phyloP scores from a whole-genome alignment of 2,888 invertebrate species.

The Drosophila austrosaltans region DNA sequence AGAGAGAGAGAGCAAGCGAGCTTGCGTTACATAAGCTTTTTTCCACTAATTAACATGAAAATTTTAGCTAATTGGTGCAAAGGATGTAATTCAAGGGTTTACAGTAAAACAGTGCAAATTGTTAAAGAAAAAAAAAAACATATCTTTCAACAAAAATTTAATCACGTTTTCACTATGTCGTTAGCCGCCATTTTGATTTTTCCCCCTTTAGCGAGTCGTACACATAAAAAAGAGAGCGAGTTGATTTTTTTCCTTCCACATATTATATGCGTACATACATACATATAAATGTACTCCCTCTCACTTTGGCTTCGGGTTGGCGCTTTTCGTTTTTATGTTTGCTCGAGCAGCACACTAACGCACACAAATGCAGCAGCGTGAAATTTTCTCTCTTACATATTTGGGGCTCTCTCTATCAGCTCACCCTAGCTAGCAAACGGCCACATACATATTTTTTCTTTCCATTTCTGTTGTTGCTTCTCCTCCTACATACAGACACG shows the following conservation, averaged over 20 bases:
- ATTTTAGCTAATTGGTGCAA: neutral
- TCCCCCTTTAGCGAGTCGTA: slow-evolving; percentile 68
- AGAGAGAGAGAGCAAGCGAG: slow-evolving; percentile 28
- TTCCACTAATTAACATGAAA: slow-evolving; percentile 39
- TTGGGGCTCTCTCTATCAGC: slow-evolving; percentile 50
- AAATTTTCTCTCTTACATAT: slow-evolving; percentile 68
- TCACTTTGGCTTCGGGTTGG: slow-evolving; percentile 55
- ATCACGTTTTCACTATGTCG: slow-evolving; percentile 47
- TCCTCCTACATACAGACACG: slow-evolving; percentile 74
- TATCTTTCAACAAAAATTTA: slow-evolving; percentile 53
- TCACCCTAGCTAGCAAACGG: slow-evolving; percentile 22
- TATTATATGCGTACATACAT: neutral
- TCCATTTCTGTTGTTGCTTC: slow-evolving; percentile 75
- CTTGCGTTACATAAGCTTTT: slow-evolving; percentile 71
- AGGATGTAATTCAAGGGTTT: neutral
- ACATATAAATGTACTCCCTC: slow-evolving; percentile 48
- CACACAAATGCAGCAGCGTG: slow-evolving; percentile 49
- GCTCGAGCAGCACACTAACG: slow-evolving; percentile 46
- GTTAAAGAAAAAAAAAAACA: slow-evolving; percentile 10
- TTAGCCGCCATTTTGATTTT: slow-evolving; percentile 73
- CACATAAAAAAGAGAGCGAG: slow-evolving; percentile 49
- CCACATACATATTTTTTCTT: slow-evolving; percentile 72
- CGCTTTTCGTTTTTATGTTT: slow-evolving; percentile 74
- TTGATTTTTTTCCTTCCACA: slow-evolving; percentile 17
- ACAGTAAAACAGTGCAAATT: neutral